Percentiles rank a stretch among this genome's conserved stretches.
Evolutionary conservation across 2,888 invertebrate genomes (phyloP).

Genomic region (Trachelus troglodyta): DNA sequence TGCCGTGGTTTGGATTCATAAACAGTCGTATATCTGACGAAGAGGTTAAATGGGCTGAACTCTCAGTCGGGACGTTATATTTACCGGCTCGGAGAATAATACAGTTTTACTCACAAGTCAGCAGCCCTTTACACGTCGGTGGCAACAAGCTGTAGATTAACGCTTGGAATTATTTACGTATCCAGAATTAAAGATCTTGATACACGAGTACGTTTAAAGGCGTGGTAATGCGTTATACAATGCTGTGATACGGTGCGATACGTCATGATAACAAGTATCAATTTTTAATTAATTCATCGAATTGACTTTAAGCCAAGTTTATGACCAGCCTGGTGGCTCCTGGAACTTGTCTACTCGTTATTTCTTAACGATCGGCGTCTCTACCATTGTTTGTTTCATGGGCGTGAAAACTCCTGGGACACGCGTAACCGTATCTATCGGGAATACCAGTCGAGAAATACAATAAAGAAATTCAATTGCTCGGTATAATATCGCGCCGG

Average conservation of each 20-base stretch:
- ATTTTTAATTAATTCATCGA: background rate
- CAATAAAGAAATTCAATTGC: slow-evolving; percentile 49
- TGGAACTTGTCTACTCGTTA: background rate
- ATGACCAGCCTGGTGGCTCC: background rate
- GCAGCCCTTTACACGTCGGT: slow-evolving; percentile 15
- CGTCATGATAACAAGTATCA: background rate
- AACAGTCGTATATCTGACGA: slow-evolving; percentile 23
- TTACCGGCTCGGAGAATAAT: slow-evolving; percentile 20
- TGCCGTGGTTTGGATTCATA: slow-evolving; percentile 22
- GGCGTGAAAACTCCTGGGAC: background rate
- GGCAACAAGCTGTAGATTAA: slow-evolving; percentile 9
- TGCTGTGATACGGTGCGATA: background rate
- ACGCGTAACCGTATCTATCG: background rate
- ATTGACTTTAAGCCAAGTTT: background rate
- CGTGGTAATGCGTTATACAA: too few species aligned
- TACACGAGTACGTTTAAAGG: background rate
- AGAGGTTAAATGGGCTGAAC: slow-evolving; percentile 20
- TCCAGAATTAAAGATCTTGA: background rate
- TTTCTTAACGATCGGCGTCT: background rate
- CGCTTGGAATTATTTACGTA: background rate
- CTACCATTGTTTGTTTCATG: background rate
- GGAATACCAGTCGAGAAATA: background rate
- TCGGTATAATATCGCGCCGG: slow-evolving; percentile 44
- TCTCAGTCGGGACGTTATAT: slow-evolving; percentile 8
- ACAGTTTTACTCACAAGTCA: slow-evolving; percentile 17